A percentile compares a stretch with the other conserved stretches of the same genome.
Evolutionary conservation across 2,888 invertebrate genomes (phyloP).

Genomic region (Spodoptera littoralis): DNA sequence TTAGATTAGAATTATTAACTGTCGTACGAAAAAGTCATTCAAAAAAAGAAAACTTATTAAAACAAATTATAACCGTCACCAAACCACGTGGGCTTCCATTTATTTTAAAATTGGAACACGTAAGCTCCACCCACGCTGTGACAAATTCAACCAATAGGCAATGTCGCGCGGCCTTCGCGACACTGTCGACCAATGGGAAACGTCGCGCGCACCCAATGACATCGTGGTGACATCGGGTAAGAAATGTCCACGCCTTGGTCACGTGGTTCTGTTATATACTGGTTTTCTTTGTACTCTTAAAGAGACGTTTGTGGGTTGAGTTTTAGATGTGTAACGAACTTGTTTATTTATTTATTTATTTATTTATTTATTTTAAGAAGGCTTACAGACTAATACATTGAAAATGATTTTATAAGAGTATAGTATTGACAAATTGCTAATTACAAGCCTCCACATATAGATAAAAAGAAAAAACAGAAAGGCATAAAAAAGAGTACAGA

Average conservation of each 20-base stretch:
- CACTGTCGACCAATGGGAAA: conserved; percentile 76
- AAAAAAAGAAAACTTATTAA: background rate
- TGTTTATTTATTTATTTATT: no score
- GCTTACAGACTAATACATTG: no score
- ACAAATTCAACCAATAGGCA: conserved; percentile 81
- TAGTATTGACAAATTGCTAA: no score
- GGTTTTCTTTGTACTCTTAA: conserved; percentile 20
- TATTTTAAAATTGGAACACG: conserved; percentile 73
- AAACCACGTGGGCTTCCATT: conserved; percentile 49
- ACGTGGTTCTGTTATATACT: conserved; percentile 65
- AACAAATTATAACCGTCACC: conserved; percentile 25
- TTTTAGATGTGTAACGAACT: background rate
- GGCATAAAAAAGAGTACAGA: no score
- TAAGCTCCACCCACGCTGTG: conserved; percentile 75
- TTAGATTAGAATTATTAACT: no score
- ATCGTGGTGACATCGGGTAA: conserved; percentile 81
- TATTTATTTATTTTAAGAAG: no score
- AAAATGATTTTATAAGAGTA: no score
- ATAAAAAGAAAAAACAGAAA: no score
- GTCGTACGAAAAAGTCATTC: no score
- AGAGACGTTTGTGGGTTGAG: conserved; percentile 1
- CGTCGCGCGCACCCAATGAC: conserved; percentile 84
- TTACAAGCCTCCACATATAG: no score
- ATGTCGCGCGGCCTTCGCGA: conserved; percentile 85
- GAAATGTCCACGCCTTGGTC: conserved; percentile 78